Evolutionary conservation across 2,113 vertebrate species (phyloP), one percentile per base, ranked within the genome.

Genomic region (Vulpes ferrilata): DNA sequence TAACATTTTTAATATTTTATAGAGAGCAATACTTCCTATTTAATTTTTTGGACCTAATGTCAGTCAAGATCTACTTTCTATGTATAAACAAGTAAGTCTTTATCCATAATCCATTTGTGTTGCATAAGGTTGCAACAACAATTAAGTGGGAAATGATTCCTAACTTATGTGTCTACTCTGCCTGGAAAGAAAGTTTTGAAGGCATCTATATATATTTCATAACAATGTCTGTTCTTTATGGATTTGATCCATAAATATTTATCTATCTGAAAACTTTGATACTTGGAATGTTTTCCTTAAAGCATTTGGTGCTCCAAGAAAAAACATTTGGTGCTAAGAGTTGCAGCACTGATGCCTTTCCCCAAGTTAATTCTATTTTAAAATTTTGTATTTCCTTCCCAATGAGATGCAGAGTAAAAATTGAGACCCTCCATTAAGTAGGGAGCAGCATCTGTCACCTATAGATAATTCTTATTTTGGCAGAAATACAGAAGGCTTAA

Each of bases 251-350:
- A 80, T 92, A 92, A 91, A 96, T 98, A 98, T 82, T 98, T 97
- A 96, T 98, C 98, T 98, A 98, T 98, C 98, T 98, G 95, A 97
- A 98, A 97, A 95, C 95, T 1, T 3, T 48, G 76, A 98, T 98
- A 98, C 0, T 1, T 55, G 80, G 96, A 96, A 73, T 98, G 98
- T 98, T 98, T 98, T 97, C 98, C 97, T 92, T 90, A 95, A 97
- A 97, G 97, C 57, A 92, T 98, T 96, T 96, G 98, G 97, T 98
- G 85, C 76, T 95, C 95, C 91, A 92, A 97, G 95, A 97, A 96
- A 89, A 98, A 98, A 80, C 5, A 4, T 98, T 98, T 99, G 98
- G 98, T 98, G 98, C 97, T 98, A 30, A 53, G 83, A 94, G 97
- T 95, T 94, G 91, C 96, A 93, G 67, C 80, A 80, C 0, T 60